Conservation (phyloP, 1,140 invertebrate species). For the Caenorhabditis brenneri region DNA sequence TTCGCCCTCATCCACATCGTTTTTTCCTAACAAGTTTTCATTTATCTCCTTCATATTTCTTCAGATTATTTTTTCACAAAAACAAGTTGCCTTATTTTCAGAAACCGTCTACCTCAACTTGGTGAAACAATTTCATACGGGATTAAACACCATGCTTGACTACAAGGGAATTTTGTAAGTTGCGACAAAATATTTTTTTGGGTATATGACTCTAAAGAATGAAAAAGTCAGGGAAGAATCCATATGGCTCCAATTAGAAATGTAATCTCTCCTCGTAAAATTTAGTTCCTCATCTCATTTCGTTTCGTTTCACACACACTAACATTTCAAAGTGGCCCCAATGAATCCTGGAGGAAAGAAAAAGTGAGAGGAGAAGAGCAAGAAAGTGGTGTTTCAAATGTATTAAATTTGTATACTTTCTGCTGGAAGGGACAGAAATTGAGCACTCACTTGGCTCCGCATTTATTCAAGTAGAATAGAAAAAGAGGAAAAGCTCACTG, state of each 20-base stretch:
- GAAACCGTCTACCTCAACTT: slow-evolving; percentile 27
- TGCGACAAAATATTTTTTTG: neutral
- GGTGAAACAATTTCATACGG: slow-evolving; percentile 10
- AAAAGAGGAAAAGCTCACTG: neutral
- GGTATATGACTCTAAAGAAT: neutral
- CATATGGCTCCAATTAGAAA: slow-evolving; percentile 42
- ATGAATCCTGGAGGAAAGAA: neutral
- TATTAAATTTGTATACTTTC: slow-evolving; percentile 35
- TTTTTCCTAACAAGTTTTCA: neutral
- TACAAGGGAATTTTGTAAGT: slow-evolving; percentile 36
- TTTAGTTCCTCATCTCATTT: slow-evolving; percentile 34
- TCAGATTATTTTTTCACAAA: neutral
- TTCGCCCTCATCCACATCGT: neutral
- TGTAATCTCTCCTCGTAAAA: slow-evolving; percentile 32
- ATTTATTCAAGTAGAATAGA: no score
- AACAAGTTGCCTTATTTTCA: neutral
- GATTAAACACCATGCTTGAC: slow-evolving; percentile 9
- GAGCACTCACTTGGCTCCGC: neutral
- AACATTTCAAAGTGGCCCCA: neutral
- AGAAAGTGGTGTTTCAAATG: neutral
- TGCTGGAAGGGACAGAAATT: neutral
- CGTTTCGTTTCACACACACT: slow-evolving; percentile 16
- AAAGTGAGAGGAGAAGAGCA: neutral
- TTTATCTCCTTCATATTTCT: neutral
- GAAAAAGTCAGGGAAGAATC: neutral